Evolutionary conservation across 1,140 invertebrate genomes (phyloP).

Genomic region (Drosophila serrata): DNA sequence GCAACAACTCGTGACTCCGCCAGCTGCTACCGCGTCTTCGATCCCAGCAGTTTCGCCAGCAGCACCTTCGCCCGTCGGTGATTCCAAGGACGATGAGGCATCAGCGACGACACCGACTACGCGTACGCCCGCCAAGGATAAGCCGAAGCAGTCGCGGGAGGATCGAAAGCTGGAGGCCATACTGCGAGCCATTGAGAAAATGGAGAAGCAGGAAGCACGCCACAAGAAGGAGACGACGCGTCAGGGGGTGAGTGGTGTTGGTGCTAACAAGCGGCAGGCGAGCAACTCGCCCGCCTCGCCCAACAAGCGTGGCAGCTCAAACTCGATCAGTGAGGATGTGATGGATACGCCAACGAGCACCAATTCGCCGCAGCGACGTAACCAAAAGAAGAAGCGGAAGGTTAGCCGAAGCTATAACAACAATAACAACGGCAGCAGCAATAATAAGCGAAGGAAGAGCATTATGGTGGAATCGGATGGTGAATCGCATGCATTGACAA

Average conservation of each 20-base stretch:
- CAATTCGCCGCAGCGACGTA: conserved; percentile 45
- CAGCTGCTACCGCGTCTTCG: conserved; percentile 4
- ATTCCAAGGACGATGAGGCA: conserved; percentile 29
- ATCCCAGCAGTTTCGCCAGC: conserved; percentile 12
- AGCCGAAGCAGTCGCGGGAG: conserved; percentile 91
- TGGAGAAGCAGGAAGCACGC: conserved; percentile 92
- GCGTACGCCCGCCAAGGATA: conserved; percentile 62
- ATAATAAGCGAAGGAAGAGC: conserved; percentile 86
- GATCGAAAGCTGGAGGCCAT: conserved; percentile 98
- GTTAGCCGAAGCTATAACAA: conserved; percentile 66
- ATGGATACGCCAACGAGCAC: conserved; percentile 43
- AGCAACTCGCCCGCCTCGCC: conserved; percentile 76
- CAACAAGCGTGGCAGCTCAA: conserved; percentile 58
- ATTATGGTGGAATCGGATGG: conserved; percentile 89
- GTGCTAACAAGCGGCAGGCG: conserved; percentile 63
- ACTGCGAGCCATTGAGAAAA: conserved; percentile 95
- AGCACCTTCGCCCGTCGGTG: conserved; percentile 12
- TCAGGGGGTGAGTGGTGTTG: conserved; percentile 30
- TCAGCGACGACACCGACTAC: conserved; percentile 33
- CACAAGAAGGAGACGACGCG: conserved; percentile 86
- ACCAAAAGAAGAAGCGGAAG: conserved; percentile 78
- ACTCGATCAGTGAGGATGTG: conserved; percentile 58
- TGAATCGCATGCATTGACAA: conserved; percentile 86
- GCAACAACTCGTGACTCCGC: conserved; percentile 17
- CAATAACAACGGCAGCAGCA: conserved; percentile 42